These are phyloP conservation scores for Anastrepha obliqua DNA, from an alignment of 1,140 invertebrate genomes.

Conservation along the genomic window DNA sequence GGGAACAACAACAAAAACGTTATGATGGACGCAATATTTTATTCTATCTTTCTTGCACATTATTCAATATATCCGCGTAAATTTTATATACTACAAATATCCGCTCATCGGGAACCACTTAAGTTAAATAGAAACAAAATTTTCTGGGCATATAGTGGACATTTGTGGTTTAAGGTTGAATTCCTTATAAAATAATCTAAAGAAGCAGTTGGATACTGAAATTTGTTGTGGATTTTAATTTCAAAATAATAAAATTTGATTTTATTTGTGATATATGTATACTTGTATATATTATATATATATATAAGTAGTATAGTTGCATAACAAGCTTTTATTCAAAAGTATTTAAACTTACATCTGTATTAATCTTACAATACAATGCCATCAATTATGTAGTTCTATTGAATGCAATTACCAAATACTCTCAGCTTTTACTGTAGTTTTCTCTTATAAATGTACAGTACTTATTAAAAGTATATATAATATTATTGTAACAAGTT, in stretches of 20 bases:
- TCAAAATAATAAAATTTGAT: slow-evolving; percentile 31
- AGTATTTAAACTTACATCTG: background rate
- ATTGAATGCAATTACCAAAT: background rate
- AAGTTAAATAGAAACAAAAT: no score
- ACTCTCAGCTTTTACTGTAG: background rate
- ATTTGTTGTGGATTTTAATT: background rate
- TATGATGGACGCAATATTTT: no score
- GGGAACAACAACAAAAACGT: no score
- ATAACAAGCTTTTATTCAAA: slow-evolving; percentile 7
- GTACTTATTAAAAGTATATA: background rate
- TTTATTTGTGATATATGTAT: slow-evolving; percentile 52
- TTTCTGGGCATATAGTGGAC: no score
- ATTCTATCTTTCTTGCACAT: no score
- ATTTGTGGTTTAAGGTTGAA: no score
- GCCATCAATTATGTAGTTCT: background rate
- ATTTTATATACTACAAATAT: no score
- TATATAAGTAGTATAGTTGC: background rate
- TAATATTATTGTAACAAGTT: slow-evolving; percentile 50
- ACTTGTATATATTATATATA: background rate
- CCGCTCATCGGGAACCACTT: no score
- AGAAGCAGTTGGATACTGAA: no score
- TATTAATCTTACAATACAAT: background rate
- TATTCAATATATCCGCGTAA: no score
- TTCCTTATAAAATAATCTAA: no score
- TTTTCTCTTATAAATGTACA: background rate